Conservation (phyloP, 2,113 vertebrate species). For the Esox niger region DNA sequence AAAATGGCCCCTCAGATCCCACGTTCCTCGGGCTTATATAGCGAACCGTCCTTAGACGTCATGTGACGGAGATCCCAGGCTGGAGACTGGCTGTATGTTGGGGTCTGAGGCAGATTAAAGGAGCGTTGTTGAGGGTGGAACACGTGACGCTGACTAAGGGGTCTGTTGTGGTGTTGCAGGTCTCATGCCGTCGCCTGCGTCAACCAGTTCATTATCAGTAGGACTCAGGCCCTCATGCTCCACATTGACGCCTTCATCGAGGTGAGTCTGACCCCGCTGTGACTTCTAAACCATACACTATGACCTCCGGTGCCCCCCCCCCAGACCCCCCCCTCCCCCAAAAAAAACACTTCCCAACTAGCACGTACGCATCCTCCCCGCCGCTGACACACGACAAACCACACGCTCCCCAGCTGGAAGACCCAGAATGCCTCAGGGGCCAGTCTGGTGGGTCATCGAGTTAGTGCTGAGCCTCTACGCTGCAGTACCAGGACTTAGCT, state of each 20-base stretch:
- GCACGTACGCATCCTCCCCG: no score
- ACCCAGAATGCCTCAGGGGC: background rate
- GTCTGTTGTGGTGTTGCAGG: constrained; percentile 59
- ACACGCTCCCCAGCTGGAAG: no score
- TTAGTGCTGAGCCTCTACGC: background rate
- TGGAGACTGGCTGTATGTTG: background rate
- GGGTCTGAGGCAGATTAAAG: constrained; percentile 21
- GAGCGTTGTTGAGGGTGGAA: constrained; percentile 33
- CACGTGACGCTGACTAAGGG: no score
- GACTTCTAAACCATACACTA: background rate
- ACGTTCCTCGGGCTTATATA: no score
- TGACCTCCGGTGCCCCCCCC: background rate
- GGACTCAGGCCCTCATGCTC: constrained; percentile 96
- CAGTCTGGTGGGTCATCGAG: background rate
- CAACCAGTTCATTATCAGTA: constrained; percentile 98
- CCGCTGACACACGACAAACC: no score
- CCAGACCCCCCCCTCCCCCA: background rate
- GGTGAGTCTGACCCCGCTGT: constrained; percentile 65
- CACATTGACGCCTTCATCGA: constrained; percentile 97
- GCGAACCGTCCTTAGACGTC: no score
- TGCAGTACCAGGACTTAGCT: background rate
- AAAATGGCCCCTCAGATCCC: no score
- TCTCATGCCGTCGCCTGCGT: constrained; percentile 97
- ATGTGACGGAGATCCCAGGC: no score
- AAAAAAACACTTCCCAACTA: no score